Conservation (phyloP, 2,797 vertebrate species). For the Gila robusta region DNA sequence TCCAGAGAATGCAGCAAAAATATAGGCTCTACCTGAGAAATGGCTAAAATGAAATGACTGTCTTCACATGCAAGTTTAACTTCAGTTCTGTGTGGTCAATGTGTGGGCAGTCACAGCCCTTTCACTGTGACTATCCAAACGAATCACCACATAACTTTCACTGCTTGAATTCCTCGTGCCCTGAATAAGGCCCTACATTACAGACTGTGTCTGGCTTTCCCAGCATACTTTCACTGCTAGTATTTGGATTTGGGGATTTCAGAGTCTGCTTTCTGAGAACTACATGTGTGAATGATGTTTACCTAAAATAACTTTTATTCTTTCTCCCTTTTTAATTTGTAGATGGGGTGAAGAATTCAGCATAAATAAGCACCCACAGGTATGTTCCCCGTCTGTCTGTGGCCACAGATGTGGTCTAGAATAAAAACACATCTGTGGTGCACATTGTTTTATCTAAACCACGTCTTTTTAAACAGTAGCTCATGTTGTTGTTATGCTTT, state of each 20-base stretch:
- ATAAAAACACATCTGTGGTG: neutral
- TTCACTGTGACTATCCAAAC: neutral
- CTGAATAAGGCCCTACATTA: neutral
- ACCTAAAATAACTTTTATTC: neutral
- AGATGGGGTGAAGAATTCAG: slow-evolving; percentile 98
- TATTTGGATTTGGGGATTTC: too few relatives aligned
- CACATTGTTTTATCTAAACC: neutral
- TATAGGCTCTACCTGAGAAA: neutral
- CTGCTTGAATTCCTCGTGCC: neutral
- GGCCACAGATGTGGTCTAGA: neutral
- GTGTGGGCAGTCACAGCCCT: neutral
- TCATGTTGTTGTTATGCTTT: neutral
- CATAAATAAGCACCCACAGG: slow-evolving; percentile 93
- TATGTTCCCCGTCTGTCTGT: slow-evolving; percentile 63
- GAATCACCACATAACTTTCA: neutral
- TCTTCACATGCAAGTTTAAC: neutral
- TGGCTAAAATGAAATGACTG: neutral
- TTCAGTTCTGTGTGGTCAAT: neutral
- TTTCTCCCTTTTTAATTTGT: neutral
- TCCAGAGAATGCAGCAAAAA: neutral
- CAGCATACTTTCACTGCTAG: neutral
- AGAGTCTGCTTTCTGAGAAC: too few relatives aligned
- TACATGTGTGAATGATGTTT: neutral
- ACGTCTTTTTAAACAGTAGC: neutral
- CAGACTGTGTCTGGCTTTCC: neutral